Evolutionary conservation across 2,797 vertebrate genomes (phyloP), one percentile per base, ranked within the genome.

Genomic region (Ambastaia sidthimunki): DNA sequence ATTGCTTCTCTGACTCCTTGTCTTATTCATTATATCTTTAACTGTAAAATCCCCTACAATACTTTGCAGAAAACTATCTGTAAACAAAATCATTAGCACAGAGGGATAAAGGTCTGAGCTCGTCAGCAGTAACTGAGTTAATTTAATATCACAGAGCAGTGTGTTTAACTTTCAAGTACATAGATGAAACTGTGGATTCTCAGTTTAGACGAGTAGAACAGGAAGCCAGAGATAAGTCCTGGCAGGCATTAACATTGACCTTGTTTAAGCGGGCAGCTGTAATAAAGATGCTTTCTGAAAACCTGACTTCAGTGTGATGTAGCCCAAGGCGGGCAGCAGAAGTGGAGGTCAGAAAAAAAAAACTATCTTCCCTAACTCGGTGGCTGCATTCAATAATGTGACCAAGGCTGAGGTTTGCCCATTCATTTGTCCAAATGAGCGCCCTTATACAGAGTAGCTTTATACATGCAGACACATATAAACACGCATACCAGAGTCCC

Each of bases 221-320:
- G 77, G 60, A 73, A 68, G 78, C 75, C 68, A 66, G 70, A 31
- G 44, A 74, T 84, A 82, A 82, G 74, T 54, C 82, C 83, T 72
- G 71, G 69, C 74, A 86, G 84, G 85, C 68, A 85, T 89, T 91
- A 81, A 87, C 83, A 78, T 87, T 89, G 88, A 84, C 84, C 84
- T 83, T 81, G 69, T 78, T 86, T 75, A 83, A 84, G 87, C 78
- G 84, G 73, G 85, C 80, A 87, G 84, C 86, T 86, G 85, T 90
- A 89, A 91, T 89, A 89, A 90, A 81, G 74, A 86, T 85, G 77
- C 84, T 70, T 82, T 87, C 89, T 89, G 88, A 91, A 91, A 92
- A 92, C 91, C 80, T 81, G 90, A 93, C 88, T 90, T 90, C 90
- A 91, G 90, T 78, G 86, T 93, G 93, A 93, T 90, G 91, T 90